A percentile compares a stretch with the other conserved stretches of the same genome.
These are phyloP conservation scores for Tapirus indicus DNA, from an alignment of 2,797 vertebrate species.

Conservation along the genomic window DNA sequence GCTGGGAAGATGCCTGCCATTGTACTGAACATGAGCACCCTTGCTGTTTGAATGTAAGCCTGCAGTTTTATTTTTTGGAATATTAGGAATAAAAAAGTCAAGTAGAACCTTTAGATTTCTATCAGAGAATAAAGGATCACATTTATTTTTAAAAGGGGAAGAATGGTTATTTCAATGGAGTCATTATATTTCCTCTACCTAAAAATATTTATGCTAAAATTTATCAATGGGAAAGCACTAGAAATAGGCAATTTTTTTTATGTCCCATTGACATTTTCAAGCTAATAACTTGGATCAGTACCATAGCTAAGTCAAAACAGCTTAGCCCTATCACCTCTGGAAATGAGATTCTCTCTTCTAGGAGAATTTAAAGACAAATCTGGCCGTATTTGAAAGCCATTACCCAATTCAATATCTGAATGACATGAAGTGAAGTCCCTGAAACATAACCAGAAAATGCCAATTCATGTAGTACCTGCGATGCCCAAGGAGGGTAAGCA, in stretches of 20 bases:
- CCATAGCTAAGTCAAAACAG: neutral
- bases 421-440: neutral
- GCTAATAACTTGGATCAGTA: neutral
- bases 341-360: neutral
- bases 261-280: neutral
- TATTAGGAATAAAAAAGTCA: neutral
- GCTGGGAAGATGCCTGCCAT: neutral
- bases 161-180: conserved; percentile 8
- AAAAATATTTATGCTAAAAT: neutral
- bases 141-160: neutral
- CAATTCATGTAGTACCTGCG: neutral
- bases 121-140: neutral
- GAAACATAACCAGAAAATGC: neutral
- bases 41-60: neutral
- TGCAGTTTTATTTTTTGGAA: neutral
- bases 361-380: neutral
- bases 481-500: neutral
- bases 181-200: neutral
- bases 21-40: neutral
- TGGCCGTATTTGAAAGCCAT: neutral
- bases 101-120: conserved; percentile 39
- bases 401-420: neutral
- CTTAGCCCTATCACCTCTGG: neutral
- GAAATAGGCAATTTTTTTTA: neutral
- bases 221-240: neutral